Evolutionary conservation across 2,888 invertebrate species (phyloP).

Genomic region (Diarsia dahlii): DNA sequence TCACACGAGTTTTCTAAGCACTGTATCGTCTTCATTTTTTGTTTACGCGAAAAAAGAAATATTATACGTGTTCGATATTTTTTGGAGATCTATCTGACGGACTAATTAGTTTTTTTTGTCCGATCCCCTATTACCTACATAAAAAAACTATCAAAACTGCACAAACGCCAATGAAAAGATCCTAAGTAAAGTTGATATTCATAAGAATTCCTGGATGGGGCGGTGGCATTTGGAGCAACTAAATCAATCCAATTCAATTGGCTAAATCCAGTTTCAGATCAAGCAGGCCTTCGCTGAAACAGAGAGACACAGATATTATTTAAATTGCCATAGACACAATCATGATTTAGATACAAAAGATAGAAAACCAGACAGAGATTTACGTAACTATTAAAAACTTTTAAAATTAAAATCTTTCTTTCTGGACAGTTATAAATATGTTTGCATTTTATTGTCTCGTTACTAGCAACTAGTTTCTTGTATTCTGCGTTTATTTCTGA

Average conservation of each 20-base stretch:
- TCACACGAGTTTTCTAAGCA: too few species aligned
- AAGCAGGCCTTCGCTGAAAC: not conserved
- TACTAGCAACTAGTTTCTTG: slow-evolving; percentile 43
- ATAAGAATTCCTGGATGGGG: not conserved
- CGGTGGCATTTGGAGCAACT: not conserved
- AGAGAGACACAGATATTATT: not conserved
- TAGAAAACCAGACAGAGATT: not conserved
- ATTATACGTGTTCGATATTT: too few species aligned
- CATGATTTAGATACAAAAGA: not conserved
- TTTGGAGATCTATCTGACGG: too few species aligned
- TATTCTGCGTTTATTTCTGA: slow-evolving; percentile 61
- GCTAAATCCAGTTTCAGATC: slow-evolving; percentile 1
- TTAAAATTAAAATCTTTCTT: slow-evolving; percentile 9
- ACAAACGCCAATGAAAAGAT: not conserved
- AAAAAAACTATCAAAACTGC: not conserved
- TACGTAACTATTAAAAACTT: not conserved
- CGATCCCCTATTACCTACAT: too few species aligned
- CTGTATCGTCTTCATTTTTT: too few species aligned
- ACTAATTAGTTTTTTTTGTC: too few species aligned
- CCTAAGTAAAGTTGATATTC: not conserved
- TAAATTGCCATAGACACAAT: not conserved
- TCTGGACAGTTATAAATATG: slow-evolving; percentile 6
- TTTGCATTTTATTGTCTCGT: slow-evolving; percentile 36
- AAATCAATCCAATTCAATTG: not conserved
- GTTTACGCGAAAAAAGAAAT: too few species aligned